Evolutionary conservation across 2,113 vertebrate species (phyloP).

Genomic region (Laticauda colubrina): DNA sequence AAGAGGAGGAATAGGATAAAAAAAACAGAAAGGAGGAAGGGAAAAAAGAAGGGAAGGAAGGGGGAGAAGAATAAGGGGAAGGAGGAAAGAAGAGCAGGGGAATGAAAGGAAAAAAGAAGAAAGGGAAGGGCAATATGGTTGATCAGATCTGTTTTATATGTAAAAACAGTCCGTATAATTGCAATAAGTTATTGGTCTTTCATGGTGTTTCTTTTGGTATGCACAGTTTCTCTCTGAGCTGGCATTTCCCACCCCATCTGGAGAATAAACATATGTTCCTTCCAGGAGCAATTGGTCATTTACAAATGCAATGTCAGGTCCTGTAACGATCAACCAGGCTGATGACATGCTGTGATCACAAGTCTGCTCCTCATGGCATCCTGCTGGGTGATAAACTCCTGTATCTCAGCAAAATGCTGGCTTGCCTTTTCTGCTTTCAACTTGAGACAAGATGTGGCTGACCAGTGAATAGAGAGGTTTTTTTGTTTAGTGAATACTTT

Average conservation of each 20-base stretch:
- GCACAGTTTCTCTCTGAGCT: not conserved
- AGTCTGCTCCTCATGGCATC: not conserved
- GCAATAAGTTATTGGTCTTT: not conserved
- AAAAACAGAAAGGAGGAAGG: not conserved
- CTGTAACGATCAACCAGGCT: conserved; percentile 4
- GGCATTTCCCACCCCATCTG: not conserved
- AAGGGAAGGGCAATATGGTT: not conserved
- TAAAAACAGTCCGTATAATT: not conserved
- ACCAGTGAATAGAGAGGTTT: not conserved
- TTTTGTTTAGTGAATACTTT: not conserved
- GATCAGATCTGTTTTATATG: not conserved
- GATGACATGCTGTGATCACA: conserved; percentile 34
- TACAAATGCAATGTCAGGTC: not conserved
- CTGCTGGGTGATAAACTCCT: conserved; percentile 22
- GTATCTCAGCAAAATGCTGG: not conserved
- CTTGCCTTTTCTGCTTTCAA: not conserved
- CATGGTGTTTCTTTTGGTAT: not conserved
- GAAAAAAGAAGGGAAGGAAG: too few relatives aligned
- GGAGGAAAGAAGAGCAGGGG: not conserved
- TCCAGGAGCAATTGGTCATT: not conserved
- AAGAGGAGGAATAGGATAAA: not conserved
- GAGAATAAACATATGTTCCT: not conserved
- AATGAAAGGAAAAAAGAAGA: not conserved
- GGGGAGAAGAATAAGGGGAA: not conserved
- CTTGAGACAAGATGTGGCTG: not conserved